phyloP scores from a whole-genome alignment of 2,113 vertebrate genomes.

The Oreochromis spilurus region DNA sequence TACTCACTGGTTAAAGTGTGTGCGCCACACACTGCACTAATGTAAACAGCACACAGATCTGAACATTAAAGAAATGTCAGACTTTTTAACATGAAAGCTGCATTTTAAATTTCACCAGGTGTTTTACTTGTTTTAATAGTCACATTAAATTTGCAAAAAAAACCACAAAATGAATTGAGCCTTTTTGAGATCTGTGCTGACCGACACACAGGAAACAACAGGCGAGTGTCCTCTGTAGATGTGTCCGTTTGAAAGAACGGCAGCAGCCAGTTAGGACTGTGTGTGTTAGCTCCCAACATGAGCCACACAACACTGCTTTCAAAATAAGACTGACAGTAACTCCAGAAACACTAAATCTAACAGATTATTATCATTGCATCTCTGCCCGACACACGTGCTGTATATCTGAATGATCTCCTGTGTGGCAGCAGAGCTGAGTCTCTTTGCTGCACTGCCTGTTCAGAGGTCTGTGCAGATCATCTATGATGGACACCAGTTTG shows the following conservation, averaged over 20 bases:
- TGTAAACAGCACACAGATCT: neutral
- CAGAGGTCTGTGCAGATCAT: neutral
- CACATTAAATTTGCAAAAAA: neutral
- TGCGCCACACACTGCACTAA: neutral
- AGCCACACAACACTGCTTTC: neutral
- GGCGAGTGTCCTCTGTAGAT: neutral
- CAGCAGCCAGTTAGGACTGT: neutral
- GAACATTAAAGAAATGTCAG: neutral
- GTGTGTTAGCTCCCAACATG: neutral
- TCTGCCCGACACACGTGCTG: neutral
- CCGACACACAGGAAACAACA: neutral
- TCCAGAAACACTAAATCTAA: fast-evolving
- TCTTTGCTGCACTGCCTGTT: neutral
- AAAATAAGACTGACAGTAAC: neutral
- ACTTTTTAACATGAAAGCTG: neutral
- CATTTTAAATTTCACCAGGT: neutral
- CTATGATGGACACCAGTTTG: neutral
- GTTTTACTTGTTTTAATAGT: neutral
- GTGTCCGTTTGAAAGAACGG: neutral
- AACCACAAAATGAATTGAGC: neutral
- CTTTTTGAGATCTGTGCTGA: neutral
- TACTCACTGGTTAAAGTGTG: neutral
- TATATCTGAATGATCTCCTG: neutral
- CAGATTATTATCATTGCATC: neutral
- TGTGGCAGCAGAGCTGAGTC: neutral